Percentiles rank a stretch among this genome's conserved stretches.
phyloP scores from a whole-genome alignment of 1,140 invertebrate genomes.

The Dreissena polymorpha region DNA sequence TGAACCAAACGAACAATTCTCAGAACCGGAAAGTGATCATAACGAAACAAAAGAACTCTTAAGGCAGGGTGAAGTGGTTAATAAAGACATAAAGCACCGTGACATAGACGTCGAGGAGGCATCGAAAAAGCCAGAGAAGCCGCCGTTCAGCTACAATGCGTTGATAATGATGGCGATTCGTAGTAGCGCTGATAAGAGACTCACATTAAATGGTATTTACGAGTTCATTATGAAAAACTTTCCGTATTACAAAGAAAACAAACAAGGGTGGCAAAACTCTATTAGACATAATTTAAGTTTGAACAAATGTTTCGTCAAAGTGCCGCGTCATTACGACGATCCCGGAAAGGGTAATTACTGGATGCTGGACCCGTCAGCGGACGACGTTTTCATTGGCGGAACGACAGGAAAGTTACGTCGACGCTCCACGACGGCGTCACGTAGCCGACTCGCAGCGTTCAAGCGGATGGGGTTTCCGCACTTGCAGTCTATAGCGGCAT shows the following conservation, averaged over 20 bases:
- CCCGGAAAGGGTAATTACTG: constrained; percentile 94
- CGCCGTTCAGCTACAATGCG: constrained; percentile 98
- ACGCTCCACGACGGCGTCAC: constrained; percentile 91
- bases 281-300: constrained; percentile 98
- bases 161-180: constrained; percentile 99
- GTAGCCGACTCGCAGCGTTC: constrained; percentile 92
- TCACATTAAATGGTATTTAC: constrained; percentile 99
- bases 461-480: constrained; percentile 83
- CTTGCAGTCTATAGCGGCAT: constrained; percentile 53
- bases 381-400: constrained; percentile 98
- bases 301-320: constrained; percentile 99
- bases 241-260: constrained; percentile 98
- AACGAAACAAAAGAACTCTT: background rate
- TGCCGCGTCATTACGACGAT: constrained; percentile 85
- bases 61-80: background rate
- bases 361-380: constrained; percentile 85
- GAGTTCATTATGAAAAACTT: constrained; percentile 99
- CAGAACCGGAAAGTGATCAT: background rate
- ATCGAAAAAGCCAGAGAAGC: constrained; percentile 80
- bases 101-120: constrained; percentile 21
- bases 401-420: constrained; percentile 96
- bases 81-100: constrained; percentile 8
- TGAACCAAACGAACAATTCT: background rate
- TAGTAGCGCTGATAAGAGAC: constrained; percentile 94
- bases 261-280: constrained; percentile 99